A percentile compares a stretch with the other conserved stretches of the same genome.
These are phyloP conservation scores for Dolichotis patagonum DNA, from an alignment of 2,113 vertebrate genomes.

Conservation along the genomic window DNA sequence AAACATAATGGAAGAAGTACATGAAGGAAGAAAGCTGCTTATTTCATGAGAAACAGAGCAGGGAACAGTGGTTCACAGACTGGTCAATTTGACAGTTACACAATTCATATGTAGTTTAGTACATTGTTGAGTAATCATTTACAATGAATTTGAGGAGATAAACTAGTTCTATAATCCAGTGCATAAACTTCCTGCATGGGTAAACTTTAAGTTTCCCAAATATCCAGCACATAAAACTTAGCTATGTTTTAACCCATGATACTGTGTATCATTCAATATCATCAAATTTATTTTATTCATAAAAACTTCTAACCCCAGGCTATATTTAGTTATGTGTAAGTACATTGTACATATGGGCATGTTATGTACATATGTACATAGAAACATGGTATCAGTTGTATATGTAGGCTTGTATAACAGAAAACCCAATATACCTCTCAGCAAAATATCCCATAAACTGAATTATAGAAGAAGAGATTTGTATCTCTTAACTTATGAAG, in stretches of 20 bases:
- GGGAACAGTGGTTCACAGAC: neutral
- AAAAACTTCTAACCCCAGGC: neutral
- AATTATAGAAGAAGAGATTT: neutral
- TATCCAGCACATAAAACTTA: constrained; percentile 49
- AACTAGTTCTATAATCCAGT: neutral
- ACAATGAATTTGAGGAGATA: neutral
- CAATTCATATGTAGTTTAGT: neutral
- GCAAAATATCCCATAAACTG: neutral
- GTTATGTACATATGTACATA: no score
- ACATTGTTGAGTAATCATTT: neutral
- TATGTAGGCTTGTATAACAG: neutral
- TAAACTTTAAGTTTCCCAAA: constrained; percentile 34
- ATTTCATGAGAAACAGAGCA: neutral
- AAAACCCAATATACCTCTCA: neutral
- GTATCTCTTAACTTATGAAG: neutral
- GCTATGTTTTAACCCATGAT: constrained; percentile 45
- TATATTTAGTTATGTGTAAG: constrained; percentile 45
- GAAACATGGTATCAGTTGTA: neutral
- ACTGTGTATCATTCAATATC: neutral
- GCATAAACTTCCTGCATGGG: neutral
- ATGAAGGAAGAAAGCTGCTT: neutral
- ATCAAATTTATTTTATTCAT: constrained; percentile 32
- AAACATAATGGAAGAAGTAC: neutral
- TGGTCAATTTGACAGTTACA: neutral
- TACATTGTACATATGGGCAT: neutral